A percentile compares a stretch with the other conserved stretches of the same genome.
Conservation (phyloP, 2,888 invertebrate species). For the Bhutanitis thaidina region DNA sequence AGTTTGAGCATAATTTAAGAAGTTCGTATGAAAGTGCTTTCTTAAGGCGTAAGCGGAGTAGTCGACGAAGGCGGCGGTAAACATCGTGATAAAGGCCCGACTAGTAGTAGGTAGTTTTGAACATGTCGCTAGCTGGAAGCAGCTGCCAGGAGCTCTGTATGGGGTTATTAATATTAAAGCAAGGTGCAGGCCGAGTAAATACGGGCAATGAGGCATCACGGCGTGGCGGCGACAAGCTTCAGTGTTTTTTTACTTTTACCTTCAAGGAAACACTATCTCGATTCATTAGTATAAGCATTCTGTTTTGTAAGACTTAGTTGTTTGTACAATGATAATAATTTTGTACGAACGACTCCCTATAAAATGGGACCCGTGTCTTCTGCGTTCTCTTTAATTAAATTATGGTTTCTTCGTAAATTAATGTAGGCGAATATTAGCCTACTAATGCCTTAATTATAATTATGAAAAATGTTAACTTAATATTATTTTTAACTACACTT, state of each 20-base stretch:
- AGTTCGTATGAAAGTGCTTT: slow-evolving; percentile 43
- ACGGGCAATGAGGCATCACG: slow-evolving; percentile 45
- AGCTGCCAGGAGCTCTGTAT: slow-evolving; percentile 56
- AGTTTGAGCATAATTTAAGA: slow-evolving; percentile 21
- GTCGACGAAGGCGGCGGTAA: slow-evolving; percentile 52
- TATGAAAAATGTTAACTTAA: no score
- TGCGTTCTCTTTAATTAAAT: no score
- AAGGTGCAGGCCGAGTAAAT: slow-evolving; percentile 53
- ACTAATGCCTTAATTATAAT: no score
- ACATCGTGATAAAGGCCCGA: slow-evolving; percentile 65
- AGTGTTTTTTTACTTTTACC: slow-evolving; percentile 42
- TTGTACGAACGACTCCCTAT: not conserved
- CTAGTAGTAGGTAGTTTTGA: slow-evolving; percentile 43
- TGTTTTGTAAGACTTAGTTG: not conserved
- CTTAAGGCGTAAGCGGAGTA: slow-evolving; percentile 36
- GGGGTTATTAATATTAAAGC: slow-evolving; percentile 73
- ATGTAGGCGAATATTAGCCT: no score
- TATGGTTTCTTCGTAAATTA: no score
- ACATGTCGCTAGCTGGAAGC: slow-evolving; percentile 31
- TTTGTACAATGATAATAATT: not conserved
- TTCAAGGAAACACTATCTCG: slow-evolving; percentile 22
- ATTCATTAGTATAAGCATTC: not conserved
- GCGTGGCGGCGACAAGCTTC: slow-evolving; percentile 38
- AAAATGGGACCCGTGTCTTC: slow-evolving; percentile 3
- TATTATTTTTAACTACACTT: no score